Percentiles rank a stretch among this genome's conserved stretches.
phyloP scores from a whole-genome alignment of 2,113 vertebrate species.

The Talpa occidentalis region DNA sequence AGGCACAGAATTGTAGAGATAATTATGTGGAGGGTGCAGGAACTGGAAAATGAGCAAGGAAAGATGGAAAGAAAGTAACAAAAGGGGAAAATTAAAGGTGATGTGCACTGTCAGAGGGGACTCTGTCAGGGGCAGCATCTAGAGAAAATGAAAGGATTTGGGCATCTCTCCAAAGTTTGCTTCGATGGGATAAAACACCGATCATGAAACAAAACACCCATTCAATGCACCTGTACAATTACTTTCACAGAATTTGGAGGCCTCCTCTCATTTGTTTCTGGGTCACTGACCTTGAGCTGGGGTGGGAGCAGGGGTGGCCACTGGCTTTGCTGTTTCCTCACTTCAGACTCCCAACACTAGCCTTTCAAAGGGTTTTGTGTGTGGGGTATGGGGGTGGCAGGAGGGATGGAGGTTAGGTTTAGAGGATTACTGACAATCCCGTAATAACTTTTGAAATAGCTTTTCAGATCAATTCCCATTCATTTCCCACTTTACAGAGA shows the following conservation, averaged over 20 bases:
- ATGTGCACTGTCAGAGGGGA: background rate
- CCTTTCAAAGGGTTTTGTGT: slow-evolving; percentile 75
- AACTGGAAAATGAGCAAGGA: background rate
- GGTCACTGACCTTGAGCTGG: slow-evolving; percentile 69
- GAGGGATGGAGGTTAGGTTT: slow-evolving; percentile 66
- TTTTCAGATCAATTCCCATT: slow-evolving; percentile 81
- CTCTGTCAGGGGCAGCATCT: slow-evolving; percentile 36
- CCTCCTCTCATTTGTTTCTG: slow-evolving; percentile 57
- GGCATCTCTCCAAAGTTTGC: slow-evolving; percentile 57
- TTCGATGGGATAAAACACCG: slow-evolving; percentile 12
- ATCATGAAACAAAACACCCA: slow-evolving; percentile 1
- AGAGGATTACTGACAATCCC: slow-evolving; percentile 81
- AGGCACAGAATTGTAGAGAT: background rate
- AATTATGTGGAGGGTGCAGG: background rate
- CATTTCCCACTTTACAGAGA: slow-evolving; percentile 77
- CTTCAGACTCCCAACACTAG: slow-evolving; percentile 64
- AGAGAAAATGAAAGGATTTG: slow-evolving; percentile 76
- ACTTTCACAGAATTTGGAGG: slow-evolving; percentile 47
- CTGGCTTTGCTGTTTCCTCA: slow-evolving; percentile 60
- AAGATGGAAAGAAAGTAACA: background rate
- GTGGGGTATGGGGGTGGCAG: slow-evolving; percentile 41
- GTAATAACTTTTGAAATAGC: slow-evolving; percentile 83
- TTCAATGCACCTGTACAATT: slow-evolving; percentile 44
- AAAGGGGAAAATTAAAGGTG: slow-evolving; percentile 29
- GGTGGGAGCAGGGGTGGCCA: background rate